Evolutionary conservation across 2,113 vertebrate species (phyloP).

Genomic region (Archilochus colubris): DNA sequence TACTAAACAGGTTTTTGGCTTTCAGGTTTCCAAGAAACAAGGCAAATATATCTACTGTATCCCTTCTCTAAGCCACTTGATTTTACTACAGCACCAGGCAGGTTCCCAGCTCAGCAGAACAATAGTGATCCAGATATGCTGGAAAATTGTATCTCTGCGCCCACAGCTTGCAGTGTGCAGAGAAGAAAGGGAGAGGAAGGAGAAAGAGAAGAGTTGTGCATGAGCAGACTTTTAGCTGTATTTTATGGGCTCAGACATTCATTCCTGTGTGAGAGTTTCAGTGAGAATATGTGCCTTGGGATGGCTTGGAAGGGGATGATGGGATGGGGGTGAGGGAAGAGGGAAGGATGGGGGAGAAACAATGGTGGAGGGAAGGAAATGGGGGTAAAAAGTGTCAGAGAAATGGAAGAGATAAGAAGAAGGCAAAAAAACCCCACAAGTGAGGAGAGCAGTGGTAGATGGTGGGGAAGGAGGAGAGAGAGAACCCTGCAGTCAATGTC

Average conservation of each 20-base stretch:
- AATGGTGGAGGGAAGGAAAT: neutral
- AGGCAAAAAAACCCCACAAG: fast-evolving
- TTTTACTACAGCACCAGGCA: slow-evolving; percentile 10
- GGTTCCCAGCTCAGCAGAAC: neutral
- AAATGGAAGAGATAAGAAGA: neutral
- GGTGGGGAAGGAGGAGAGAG: neutral
- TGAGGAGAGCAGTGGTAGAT: too few species aligned
- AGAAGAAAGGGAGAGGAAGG: neutral
- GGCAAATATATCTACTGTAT: slow-evolving; percentile 25
- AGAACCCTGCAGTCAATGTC: neutral
- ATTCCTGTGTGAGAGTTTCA: neutral
- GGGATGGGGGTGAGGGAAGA: neutral
- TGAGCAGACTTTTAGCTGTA: neutral
- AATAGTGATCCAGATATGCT: neutral
- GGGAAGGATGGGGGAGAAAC: neutral
- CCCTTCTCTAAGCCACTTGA: neutral
- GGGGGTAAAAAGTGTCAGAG: neutral
- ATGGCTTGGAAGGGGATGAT: neutral
- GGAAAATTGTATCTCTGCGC: neutral
- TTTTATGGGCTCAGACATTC: neutral
- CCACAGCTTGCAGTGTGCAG: neutral
- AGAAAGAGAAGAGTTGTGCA: neutral
- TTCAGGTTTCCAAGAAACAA: slow-evolving; percentile 64
- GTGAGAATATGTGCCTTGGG: neutral
- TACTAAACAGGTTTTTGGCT: slow-evolving; percentile 36